phyloP scores from a whole-genome alignment of 2,113 vertebrate species.

The Amia ocellicauda region DNA sequence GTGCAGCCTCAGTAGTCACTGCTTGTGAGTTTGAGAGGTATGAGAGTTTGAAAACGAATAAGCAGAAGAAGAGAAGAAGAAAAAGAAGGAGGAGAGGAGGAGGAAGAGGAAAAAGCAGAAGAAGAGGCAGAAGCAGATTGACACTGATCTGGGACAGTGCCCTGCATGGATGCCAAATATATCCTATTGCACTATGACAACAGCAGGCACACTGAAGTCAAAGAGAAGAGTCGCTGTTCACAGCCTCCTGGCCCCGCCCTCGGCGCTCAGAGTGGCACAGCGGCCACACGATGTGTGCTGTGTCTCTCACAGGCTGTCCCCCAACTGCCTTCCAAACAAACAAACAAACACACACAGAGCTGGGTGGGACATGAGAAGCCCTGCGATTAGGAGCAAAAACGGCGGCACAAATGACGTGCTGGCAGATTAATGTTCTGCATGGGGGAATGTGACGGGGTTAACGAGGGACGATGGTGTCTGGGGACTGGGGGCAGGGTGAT shows the following conservation, averaged over 20 bases:
- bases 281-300: no score
- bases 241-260: no score
- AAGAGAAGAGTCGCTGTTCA: no score
- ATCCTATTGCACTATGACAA: no score
- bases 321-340: background rate
- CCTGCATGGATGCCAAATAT: constrained; percentile 47
- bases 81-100: constrained; percentile 11
- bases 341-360: background rate
- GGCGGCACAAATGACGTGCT: no score
- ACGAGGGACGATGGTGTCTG: constrained; percentile 64
- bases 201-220: no score
- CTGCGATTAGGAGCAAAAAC: constrained; percentile 19
- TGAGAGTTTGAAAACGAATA: no score
- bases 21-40: no score
- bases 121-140: constrained; percentile 28
- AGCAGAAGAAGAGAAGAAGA: constrained; percentile 1
- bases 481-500: constrained; percentile 40
- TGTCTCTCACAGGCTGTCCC: constrained; percentile 38
- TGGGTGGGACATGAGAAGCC: background rate
- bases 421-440: no score
- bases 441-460: constrained; percentile 70
- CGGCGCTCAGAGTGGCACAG: no score
- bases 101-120: constrained; percentile 36
- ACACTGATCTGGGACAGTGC: constrained; percentile 46
- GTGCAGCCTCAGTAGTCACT: no score